Percentiles rank a stretch among this genome's conserved stretches.
Conservation (phyloP, 2,888 invertebrate genomes). For the Fragum sueziense region DNA sequence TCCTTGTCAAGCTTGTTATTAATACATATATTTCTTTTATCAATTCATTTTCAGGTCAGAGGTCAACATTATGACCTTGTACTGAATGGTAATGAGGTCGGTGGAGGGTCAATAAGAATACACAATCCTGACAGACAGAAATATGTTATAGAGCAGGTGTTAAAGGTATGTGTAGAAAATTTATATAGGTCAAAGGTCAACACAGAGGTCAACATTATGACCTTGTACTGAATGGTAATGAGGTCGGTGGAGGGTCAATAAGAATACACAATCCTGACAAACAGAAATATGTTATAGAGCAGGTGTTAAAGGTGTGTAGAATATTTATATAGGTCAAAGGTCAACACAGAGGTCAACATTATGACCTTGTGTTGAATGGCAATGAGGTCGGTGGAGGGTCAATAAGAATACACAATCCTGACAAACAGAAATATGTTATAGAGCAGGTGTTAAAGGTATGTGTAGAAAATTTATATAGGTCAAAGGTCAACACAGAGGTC, state of each 20-base stretch:
- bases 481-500: too few relatives aligned
- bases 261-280: constrained; percentile 92
- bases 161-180: neutral
- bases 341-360: constrained; percentile 92
- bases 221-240: constrained; percentile 96
- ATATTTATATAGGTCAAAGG: too few relatives aligned
- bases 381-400: constrained; percentile 98
- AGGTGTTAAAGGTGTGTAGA: constrained; percentile 72
- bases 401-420: constrained; percentile 93
- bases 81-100: constrained; percentile 97
- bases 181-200: too few relatives aligned
- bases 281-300: constrained; percentile 90
- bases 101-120: constrained; percentile 98
- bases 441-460: constrained; percentile 81
- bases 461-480: too few relatives aligned
- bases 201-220: constrained; percentile 95
- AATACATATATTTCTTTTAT: too few relatives aligned
- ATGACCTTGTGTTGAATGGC: constrained; percentile 98
- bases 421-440: constrained; percentile 91
- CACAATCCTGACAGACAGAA: constrained; percentile 92
- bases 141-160: constrained; percentile 86
- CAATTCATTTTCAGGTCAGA: constrained; percentile 86
- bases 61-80: constrained; percentile 97
- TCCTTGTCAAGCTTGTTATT: too few relatives aligned
- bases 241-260: constrained; percentile 98